Base-by-base conservation (phyloP, 2,797 vertebrate genomes). In the Coregonus ussuriensis region DNA sequence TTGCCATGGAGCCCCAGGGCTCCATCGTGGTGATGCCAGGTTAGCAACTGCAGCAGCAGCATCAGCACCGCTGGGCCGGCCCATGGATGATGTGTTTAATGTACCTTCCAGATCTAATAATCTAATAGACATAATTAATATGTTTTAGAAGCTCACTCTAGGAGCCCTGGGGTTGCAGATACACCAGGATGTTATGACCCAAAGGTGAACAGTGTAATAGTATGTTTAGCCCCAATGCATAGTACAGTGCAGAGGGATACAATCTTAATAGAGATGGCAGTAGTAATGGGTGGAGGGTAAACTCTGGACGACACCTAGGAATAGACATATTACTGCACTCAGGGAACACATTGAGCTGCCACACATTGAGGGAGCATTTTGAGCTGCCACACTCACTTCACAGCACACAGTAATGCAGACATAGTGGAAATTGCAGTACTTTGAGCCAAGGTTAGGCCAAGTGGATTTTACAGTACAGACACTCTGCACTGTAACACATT, bases 1-100 rank as follows among this genome's bases (percentile, higher is more conserved):
- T 99, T 53, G 97, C 98, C 93, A 97, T 99, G 96, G 98, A 99
- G 91, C 97, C 98, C 1, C 98, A 99, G 89, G 98, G 98, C 63
- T 99, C 98, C 25, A 96, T 99, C 0, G 97, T 98, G 78, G 95
- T 99, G 80, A 99, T 99, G 98, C 98, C 98, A 92, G 98, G 98
- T 99, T 72, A 79, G 71, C 29, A 53, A 11, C n/a, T 25, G 25
- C 25, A 62, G 59, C 9, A n/a, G 6, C 6, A n/a, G n/a, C 18
- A 15, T 2, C 18, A 21, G 53, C 35, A 35, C 35, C 41, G 0
- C 9, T 47, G 41, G 41, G 41, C 41, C 41, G 41, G 2, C 41
- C 41, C 41, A 47, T 13, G 11, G 9, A 47, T 47, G 41, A 47
- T 47, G 41, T 47, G 41, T 47, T 47, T 47, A 47, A 47, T 47